Evolutionary conservation across 2,113 vertebrate genomes (phyloP).

Genomic region (Planiliza haematocheilus): DNA sequence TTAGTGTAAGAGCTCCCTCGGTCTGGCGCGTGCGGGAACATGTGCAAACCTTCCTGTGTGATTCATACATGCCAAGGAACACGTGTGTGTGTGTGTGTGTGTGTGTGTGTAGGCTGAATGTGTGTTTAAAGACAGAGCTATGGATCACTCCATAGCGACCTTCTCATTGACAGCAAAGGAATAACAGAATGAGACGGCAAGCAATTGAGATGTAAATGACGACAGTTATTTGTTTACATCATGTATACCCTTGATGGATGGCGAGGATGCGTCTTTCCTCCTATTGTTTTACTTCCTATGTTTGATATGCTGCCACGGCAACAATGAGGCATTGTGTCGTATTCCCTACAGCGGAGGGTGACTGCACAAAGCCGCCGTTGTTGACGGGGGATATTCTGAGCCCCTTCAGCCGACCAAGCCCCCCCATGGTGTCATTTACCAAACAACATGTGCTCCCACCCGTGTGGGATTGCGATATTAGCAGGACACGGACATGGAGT

Average conservation of each 20-base stretch:
- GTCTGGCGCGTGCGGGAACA: neutral
- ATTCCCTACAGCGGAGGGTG: slow-evolving; percentile 48
- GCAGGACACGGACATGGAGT: slow-evolving; percentile 17
- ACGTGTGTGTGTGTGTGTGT: neutral
- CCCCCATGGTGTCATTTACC: slow-evolving; percentile 48
- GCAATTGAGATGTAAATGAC: slow-evolving; percentile 75
- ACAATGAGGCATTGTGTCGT: slow-evolving; percentile 50
- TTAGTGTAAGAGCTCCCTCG: slow-evolving; percentile 38
- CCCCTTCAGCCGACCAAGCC: slow-evolving; percentile 43
- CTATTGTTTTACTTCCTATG: slow-evolving; percentile 52
- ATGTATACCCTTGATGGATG: slow-evolving; percentile 41
- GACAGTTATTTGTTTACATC: slow-evolving; percentile 64
- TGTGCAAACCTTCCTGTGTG: neutral
- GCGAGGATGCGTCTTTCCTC: slow-evolving; percentile 23
- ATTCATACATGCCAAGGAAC: neutral
- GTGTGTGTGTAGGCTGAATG: neutral
- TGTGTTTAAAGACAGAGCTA: neutral
- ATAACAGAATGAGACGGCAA: slow-evolving; percentile 42
- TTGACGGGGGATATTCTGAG: slow-evolving; percentile 39
- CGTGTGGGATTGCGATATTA: slow-evolving; percentile 48
- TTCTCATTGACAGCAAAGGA: slow-evolving; percentile 60
- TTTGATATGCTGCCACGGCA: slow-evolving; percentile 69
- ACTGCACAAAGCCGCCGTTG: slow-evolving; percentile 44
- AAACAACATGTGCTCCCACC: slow-evolving; percentile 54
- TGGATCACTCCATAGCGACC: slow-evolving; percentile 64